phyloP scores from a whole-genome alignment of 2,113 vertebrate species.

The Pelusios castaneus region DNA sequence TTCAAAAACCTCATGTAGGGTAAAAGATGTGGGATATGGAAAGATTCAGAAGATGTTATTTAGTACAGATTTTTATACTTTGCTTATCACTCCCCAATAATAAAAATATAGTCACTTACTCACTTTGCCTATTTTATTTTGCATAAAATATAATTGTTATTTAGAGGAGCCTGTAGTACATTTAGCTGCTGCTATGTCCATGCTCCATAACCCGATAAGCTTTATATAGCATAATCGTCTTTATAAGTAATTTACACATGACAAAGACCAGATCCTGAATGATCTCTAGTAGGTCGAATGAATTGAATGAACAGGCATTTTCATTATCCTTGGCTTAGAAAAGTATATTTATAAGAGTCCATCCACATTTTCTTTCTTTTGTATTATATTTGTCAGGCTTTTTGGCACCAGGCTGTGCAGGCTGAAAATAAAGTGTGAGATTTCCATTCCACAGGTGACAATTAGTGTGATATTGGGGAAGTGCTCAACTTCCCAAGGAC shows the following conservation, averaged over 20 bases:
- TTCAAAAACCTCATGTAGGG: background rate
- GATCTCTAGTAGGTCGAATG: background rate
- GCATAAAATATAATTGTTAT: background rate
- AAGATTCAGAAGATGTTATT: background rate
- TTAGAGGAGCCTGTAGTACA: background rate
- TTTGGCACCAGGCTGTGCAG: background rate
- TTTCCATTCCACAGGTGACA: conserved; percentile 31
- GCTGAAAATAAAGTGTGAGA: conserved; percentile 47
- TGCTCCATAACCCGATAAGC: background rate
- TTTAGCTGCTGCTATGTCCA: background rate
- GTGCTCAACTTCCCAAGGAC: conserved; percentile 12
- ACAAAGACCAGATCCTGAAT: background rate
- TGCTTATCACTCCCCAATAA: background rate
- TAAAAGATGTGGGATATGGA: background rate
- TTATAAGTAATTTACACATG: background rate
- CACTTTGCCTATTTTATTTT: conserved; percentile 9
- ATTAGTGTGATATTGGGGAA: conserved; percentile 43
- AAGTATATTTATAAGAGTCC: background rate
- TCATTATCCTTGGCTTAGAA: background rate
- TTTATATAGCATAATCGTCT: background rate
- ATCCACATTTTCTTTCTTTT: background rate
- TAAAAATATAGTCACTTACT: background rate
- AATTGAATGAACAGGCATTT: conserved; percentile 12
- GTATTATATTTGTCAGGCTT: background rate
- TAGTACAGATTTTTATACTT: background rate